Evolutionary conservation across 2,888 invertebrate species (phyloP), one percentile per base, ranked within the genome.

Genomic region (Bedellia somnulentella): DNA sequence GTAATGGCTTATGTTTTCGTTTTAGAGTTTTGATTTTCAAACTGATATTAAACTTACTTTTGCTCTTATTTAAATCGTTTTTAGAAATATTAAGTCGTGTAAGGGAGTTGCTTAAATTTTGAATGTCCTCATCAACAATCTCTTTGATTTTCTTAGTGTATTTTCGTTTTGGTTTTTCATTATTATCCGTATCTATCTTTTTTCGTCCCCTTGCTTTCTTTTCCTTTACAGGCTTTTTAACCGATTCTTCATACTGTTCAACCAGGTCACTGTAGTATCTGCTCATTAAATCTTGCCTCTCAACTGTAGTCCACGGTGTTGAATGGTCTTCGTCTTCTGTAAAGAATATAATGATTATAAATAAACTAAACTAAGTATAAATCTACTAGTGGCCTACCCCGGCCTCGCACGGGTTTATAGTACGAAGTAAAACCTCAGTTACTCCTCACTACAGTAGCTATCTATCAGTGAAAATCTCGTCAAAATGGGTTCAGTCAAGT

Each of bases 181-280:
- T 44, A 39, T 51, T 49, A 12, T 43, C 46, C 22, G 52, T 52
- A 3, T 48, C 51, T 1, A 49, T 49, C 2, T 57, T 53, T 35
- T 52, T 58, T 24, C 46, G 62, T 12, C 43, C 41, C 42, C 47
- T 51, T 3, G 49, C 45, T 38, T 67, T 68, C 41, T 60, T 55
- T 42, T 63, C 70, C 44, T 76, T 80, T 0, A 49, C 57, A 37
- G 76, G 71, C 54, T 82, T 79, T 35, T 81, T 78, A 16, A 73
- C 63, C 3, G 66, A 62, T 36, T 78, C 77, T 39, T 83, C 75
- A 42, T 78, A 87, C 2, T 49, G 49, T 27, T 80, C 62, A 0
- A 86, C 85, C 32, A 88, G 34, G 2, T 78, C 57, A 12, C 86
- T 82, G 55, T 86, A 87, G 27, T 82, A 81, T 38, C 61, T 53